Percentiles rank a stretch among this genome's conserved stretches.
Evolutionary conservation across 1,140 invertebrate genomes (phyloP).

Genomic region (Drosophila virilis): DNA sequence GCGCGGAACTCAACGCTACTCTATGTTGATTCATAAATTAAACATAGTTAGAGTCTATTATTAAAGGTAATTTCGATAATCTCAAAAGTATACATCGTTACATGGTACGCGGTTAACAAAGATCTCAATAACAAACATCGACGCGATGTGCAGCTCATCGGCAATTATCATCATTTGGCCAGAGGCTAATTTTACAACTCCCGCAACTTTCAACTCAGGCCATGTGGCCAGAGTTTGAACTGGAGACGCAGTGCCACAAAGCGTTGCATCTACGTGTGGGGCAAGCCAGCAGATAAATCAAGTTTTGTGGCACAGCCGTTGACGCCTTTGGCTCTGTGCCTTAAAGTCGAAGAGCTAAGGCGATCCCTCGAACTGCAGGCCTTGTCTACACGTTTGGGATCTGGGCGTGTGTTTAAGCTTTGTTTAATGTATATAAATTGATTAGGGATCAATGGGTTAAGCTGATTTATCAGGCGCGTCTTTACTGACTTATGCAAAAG

Average conservation of each 20-base stretch:
- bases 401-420: slow-evolving; percentile 24
- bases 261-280: slow-evolving; percentile 33
- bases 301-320: slow-evolving; percentile 31
- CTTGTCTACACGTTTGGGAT: background rate
- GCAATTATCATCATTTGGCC: slow-evolving; percentile 45
- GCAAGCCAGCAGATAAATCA: slow-evolving; percentile 44
- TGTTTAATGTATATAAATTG: slow-evolving; percentile 42
- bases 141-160: background rate
- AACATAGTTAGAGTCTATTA: slow-evolving; percentile 24
- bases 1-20: background rate
- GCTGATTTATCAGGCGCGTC: slow-evolving; percentile 23
- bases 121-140: slow-evolving; percentile 25
- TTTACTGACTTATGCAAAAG: background rate
- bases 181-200: slow-evolving; percentile 34
- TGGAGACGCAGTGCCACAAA: slow-evolving; percentile 10
- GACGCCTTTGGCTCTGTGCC: slow-evolving; percentile 32
- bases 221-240: slow-evolving; percentile 4
- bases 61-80: slow-evolving; percentile 40
- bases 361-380: slow-evolving; percentile 17
- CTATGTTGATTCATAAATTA: slow-evolving; percentile 10
- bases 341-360: slow-evolving; percentile 1
- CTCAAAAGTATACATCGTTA: slow-evolving; percentile 8
- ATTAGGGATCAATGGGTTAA: slow-evolving; percentile 34
- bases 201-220: background rate
- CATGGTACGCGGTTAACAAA: slow-evolving; percentile 19